phyloP scores from a whole-genome alignment of 1,140 invertebrate species.

The Micrasema longulum region DNA sequence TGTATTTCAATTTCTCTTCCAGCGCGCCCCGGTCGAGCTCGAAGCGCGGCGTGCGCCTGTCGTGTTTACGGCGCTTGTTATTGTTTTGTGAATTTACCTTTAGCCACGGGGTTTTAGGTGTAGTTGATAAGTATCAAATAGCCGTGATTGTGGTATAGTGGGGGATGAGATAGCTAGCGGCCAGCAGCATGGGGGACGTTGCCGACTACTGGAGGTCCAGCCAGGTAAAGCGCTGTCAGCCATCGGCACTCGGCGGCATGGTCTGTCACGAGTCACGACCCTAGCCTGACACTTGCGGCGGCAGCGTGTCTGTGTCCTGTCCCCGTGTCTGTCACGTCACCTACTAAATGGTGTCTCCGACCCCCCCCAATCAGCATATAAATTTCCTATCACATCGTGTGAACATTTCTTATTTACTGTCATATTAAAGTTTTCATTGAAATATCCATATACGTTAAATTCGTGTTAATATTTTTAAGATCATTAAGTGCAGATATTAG shows the following conservation, averaged over 20 bases:
- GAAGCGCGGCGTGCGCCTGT: not conserved
- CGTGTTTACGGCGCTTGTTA: not conserved
- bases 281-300: not conserved
- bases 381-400: too few species aligned
- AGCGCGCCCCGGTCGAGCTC: not conserved
- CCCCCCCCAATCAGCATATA: too few species aligned
- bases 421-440: too few species aligned
- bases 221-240: slow-evolving; percentile 43
- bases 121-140: not conserved
- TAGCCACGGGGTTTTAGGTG: not conserved
- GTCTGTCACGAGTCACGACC: not conserved
- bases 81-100: not conserved
- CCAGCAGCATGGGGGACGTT: slow-evolving; percentile 46
- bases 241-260: not conserved
- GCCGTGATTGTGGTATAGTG: slow-evolving; percentile 25
- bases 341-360: too few species aligned
- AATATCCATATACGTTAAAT: too few species aligned
- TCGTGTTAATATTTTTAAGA: too few species aligned
- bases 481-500: too few species aligned
- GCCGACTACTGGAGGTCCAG: slow-evolving; percentile 50
- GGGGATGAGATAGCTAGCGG: slow-evolving; percentile 48
- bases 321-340: not conserved
- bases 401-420: too few species aligned
- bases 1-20: slow-evolving; percentile 28
- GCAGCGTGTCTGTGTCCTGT: not conserved